Conservation (phyloP, 2,113 vertebrate genomes). For the Gallinago paraguaiae region DNA sequence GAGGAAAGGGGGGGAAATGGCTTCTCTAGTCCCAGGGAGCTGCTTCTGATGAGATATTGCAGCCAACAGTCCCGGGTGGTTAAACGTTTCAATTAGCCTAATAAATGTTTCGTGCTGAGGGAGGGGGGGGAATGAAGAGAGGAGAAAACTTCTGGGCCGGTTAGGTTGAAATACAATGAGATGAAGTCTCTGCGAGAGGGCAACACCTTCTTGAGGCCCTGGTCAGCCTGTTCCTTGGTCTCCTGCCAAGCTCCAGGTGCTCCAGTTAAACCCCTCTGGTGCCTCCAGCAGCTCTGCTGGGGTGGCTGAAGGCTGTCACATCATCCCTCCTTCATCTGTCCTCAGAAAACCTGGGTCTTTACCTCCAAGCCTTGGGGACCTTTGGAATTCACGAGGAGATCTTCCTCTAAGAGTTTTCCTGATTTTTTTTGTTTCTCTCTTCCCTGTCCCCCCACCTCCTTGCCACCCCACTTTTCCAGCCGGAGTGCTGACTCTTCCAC, state of each 20-base stretch:
- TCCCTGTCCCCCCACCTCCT: accelerated
- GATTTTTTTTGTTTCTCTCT: background rate
- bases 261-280: background rate
- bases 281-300: background rate
- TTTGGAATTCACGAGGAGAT: background rate
- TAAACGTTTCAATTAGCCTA: background rate
- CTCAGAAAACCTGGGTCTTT: background rate
- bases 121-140: background rate
- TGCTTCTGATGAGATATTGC: background rate
- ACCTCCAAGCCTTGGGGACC: background rate
- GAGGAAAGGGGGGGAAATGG: background rate
- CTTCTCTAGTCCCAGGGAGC: background rate
- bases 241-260: background rate
- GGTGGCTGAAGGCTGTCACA: accelerated
- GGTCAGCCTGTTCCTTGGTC: background rate
- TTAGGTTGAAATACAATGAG: background rate
- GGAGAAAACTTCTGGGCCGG: background rate
- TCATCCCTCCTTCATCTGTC: background rate
- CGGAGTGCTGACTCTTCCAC: background rate
- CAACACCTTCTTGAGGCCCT: background rate
- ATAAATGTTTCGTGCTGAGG: background rate
- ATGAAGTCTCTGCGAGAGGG: background rate
- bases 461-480: background rate
- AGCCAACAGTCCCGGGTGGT: background rate
- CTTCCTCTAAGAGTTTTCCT: background rate